Evolutionary conservation across 2,888 invertebrate genomes (phyloP).

Genomic region (Ceramica pisi): DNA sequence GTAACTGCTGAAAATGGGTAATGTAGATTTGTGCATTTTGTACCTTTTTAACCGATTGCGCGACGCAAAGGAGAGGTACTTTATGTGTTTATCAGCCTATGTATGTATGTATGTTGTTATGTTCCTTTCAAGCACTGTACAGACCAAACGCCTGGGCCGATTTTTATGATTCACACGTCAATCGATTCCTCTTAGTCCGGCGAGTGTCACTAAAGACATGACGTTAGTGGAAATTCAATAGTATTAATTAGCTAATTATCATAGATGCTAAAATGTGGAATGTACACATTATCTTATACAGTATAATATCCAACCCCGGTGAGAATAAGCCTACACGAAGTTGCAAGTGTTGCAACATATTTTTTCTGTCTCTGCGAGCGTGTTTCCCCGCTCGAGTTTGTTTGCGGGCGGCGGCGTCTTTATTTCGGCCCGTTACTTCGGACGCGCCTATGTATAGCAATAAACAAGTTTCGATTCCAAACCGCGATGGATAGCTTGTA

Average conservation of each 20-base stretch:
- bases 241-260: no score
- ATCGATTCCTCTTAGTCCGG: no score
- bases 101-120: no score
- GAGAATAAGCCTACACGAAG: slow-evolving; percentile 14
- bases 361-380: slow-evolving; percentile 15
- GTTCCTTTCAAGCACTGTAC: no score
- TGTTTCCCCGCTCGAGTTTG: slow-evolving; percentile 27
- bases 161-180: no score
- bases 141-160: no score
- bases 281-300: neutral
- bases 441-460: slow-evolving; percentile 67
- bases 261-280: neutral
- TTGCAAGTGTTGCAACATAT: slow-evolving; percentile 25
- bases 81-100: no score
- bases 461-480: slow-evolving; percentile 81
- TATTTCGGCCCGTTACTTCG: slow-evolving; percentile 62
- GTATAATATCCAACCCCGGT: neutral
- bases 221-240: no score
- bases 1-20: no score
- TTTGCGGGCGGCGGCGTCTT: slow-evolving; percentile 60
- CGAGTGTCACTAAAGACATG: no score
- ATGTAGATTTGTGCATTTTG: neutral
- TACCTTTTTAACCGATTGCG: no score
- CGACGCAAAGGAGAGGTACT: no score
- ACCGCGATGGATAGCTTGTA: slow-evolving; percentile 79